These are phyloP conservation scores for Resseliella maxima DNA, from an alignment of 2,888 invertebrate species.

Conservation along the genomic window DNA sequence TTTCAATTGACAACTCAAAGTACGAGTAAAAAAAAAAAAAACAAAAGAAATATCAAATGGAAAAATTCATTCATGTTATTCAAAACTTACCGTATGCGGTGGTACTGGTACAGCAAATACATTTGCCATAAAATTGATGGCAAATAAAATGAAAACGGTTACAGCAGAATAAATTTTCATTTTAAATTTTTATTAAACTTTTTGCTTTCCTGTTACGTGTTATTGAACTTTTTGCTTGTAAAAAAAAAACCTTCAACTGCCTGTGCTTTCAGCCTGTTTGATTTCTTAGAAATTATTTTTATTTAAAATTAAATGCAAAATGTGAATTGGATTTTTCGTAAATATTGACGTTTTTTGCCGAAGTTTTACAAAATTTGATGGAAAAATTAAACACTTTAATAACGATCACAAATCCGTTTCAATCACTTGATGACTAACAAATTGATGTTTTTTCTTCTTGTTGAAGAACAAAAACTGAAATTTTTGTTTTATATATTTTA, in stretches of 20 bases:
- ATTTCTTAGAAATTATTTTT: no score
- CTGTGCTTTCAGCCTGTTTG: no score
- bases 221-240: no score
- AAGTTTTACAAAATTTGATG: no score
- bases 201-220: neutral
- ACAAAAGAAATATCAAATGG: neutral
- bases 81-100: constrained; percentile 31
- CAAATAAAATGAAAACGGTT: neutral
- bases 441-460: no score
- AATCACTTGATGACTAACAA: neutral
- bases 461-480: neutral
- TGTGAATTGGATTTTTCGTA: no score
- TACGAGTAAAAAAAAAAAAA: neutral
- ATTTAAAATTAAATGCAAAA: no score
- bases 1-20: no score
- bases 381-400: neutral
- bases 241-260: neutral
- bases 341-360: no score
- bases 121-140: neutral
- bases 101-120: constrained; percentile 8
- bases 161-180: constrained; percentile 14
- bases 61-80: neutral
- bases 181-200: neutral
- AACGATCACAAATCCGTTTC: neutral
- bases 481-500: neutral